A percentile compares a stretch with the other conserved stretches of the same genome.
Conservation (phyloP, 2,888 invertebrate genomes). For the Octodonta nipae region DNA sequence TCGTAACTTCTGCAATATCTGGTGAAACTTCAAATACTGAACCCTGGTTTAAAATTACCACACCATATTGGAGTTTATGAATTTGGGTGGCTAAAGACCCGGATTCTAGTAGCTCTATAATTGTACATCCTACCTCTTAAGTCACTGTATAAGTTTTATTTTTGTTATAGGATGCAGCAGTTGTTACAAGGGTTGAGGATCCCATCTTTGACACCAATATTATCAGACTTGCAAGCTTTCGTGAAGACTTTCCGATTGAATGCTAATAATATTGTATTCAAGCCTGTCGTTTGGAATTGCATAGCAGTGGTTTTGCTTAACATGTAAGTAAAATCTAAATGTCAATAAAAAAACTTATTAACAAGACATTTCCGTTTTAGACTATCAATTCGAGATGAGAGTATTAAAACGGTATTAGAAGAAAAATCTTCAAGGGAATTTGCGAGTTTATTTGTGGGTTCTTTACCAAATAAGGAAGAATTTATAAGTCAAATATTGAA, state of each 20-base stretch:
- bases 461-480: too few relatives aligned
- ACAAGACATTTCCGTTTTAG: constrained; percentile 16
- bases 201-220: constrained; percentile 16
- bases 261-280: constrained; percentile 59
- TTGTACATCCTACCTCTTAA: not conserved
- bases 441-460: too few relatives aligned
- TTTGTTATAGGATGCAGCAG: constrained; percentile 21
- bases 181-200: constrained; percentile 18
- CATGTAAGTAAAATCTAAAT: constrained; percentile 38
- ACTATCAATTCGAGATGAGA: constrained; percentile 23
- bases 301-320: constrained; percentile 56
- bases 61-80: too few relatives aligned
- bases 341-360: constrained; percentile 4
- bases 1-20: too few relatives aligned
- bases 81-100: too few relatives aligned
- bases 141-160: constrained; percentile 1
- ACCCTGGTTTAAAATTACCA: too few relatives aligned
- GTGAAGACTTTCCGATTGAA: constrained; percentile 53
- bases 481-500: too few relatives aligned
- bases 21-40: too few relatives aligned
- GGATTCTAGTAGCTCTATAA: too few relatives aligned
- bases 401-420: constrained; percentile 19
- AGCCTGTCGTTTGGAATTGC: constrained; percentile 56
- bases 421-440: constrained; percentile 16
- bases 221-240: constrained; percentile 39